Base-by-base conservation (phyloP, 2,888 invertebrate genomes). In the Alloscopus bannaensis region DNA sequence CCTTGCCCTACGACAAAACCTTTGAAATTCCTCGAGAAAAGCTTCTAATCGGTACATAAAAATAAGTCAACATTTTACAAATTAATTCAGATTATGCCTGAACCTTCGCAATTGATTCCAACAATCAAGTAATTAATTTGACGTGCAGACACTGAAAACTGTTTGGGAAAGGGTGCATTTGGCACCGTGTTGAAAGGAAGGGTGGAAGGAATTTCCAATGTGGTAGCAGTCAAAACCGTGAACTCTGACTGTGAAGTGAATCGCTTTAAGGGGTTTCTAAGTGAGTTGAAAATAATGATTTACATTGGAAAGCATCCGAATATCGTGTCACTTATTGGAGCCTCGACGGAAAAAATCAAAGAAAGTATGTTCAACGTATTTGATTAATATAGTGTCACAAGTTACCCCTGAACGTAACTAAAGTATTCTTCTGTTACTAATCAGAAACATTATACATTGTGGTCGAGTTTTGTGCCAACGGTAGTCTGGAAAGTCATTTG, bases 211-310 rank as follows among this genome's bases (percentile, higher is more conserved):
- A 26, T 73, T 36, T 22, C 64, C 3, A 70, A 77, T n/a, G 42
- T 65, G 1, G 82, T 83, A 2, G 82, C 82, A 18, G 75, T 83
- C 1, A 83, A 83, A 57, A 83, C 82, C 1, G 75, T 83, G 0
- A 83, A 81, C 22, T 52, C 70, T 0, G 73, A 60, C 8, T 81
- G 81, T 31, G 82, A 83, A 71, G 68, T 83, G 3, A 79, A 24
- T 26, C 73, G 78, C 6, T 81, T 83, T 45, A 83, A 81, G 47
- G 82, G 81, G 31, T 83, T 83, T 62, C 22, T 83, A 8, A 81
- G 81, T 29, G 82, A 83, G 36, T 42, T 83, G 20, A 83, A 83
- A 64, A 83, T 83, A 2, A 83, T 83, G 82, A 80, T 83, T 50
- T 81, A 79, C 36, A 83, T 83, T 68, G 82, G 82, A 13, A 65